A percentile compares a stretch with the other conserved stretches of the same genome.
Conservation (phyloP, 2,113 vertebrate species). For the Sus scrofa region T2T-Sscrofa CM000829.6:56707501-56708000, state of each 20-base stretch:
- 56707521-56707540: background rate
- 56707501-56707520: background rate
- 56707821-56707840: rapidly evolving
- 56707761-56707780: background rate
- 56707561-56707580: background rate
- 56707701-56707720: no score
- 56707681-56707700: no score
- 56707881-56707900: no score
- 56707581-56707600: background rate
- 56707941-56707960: background rate
- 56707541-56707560: no score
- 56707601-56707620: no score
- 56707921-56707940: background rate
- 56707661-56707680: no score
- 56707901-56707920: rapidly evolving
- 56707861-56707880: no score
- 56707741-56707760: background rate
- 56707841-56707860: no score
- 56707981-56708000: no score
- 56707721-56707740: background rate
- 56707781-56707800: background rate
- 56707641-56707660: background rate
- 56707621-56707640: no score
- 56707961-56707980: no score
- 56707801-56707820: background rate